These are phyloP conservation scores for Hipposideros larvatus DNA, from an alignment of 2,797 vertebrate species.

Conservation along the genomic window DNA sequence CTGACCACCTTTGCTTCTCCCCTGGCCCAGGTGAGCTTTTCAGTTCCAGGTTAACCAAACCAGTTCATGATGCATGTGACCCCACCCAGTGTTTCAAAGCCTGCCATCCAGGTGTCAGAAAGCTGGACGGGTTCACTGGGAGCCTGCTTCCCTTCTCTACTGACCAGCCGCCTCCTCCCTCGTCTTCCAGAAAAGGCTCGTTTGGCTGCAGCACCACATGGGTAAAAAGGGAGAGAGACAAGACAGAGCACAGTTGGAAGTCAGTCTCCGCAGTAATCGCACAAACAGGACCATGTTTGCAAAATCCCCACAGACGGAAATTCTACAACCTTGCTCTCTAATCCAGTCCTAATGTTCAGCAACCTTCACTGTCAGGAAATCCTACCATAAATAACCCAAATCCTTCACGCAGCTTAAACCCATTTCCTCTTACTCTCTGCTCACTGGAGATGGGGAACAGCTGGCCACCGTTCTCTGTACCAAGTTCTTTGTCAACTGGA, in stretches of 20 bases:
- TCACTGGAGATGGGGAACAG: constrained; percentile 79
- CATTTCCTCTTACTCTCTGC: constrained; percentile 76
- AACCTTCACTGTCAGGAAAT: constrained; percentile 72
- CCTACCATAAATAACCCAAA: constrained; percentile 80
- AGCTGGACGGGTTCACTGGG: not conserved
- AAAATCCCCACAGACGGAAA: constrained; percentile 36
- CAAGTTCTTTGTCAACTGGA: constrained; percentile 63
- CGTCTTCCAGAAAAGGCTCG: not conserved
- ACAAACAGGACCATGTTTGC: constrained; percentile 61
- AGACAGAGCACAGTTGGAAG: not conserved
- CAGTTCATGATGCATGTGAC: not conserved
- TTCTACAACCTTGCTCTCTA: constrained; percentile 60
- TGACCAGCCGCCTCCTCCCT: not conserved
- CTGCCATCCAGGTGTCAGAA: not conserved
- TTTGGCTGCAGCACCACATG: not conserved
- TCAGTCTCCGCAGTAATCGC: not conserved
- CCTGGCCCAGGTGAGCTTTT: not conserved
- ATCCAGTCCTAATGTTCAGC: constrained; percentile 73
- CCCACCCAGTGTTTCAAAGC: not conserved
- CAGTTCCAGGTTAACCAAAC: not conserved
- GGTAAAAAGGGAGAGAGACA: not conserved
- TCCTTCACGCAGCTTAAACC: constrained; percentile 83
- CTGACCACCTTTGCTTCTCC: not conserved
- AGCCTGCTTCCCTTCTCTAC: not conserved
- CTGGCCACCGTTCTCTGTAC: constrained; percentile 65